Percentiles rank a stretch among this genome's conserved stretches.
Conservation (phyloP, 2,113 vertebrate species). For the Sylvilagus bachmani region DNA sequence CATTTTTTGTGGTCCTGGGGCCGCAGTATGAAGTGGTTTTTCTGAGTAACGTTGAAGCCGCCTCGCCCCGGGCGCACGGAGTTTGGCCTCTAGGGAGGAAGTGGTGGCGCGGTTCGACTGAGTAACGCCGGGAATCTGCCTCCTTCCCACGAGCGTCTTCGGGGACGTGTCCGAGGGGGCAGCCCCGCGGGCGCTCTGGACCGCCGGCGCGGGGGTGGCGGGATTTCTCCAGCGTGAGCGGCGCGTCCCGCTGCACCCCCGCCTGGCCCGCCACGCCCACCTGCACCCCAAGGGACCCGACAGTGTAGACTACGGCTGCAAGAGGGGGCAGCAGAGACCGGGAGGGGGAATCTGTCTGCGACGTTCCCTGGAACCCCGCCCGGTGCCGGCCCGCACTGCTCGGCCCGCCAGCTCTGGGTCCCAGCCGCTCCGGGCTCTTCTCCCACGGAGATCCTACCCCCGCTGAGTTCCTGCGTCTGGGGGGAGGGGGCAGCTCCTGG, state of each 20-base stretch:
- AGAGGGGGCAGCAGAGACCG: background rate
- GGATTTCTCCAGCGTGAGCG: too few species aligned
- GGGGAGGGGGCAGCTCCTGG: background rate
- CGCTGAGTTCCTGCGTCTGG: background rate
- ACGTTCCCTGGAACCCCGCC: background rate
- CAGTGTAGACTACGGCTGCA: too few species aligned
- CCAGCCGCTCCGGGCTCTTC: background rate
- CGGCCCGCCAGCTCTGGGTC: too few species aligned
- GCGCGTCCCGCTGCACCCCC: too few species aligned
- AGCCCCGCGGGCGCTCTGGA: background rate
- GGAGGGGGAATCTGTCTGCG: too few species aligned
- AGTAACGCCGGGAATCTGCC: background rate
- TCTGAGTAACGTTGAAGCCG: background rate
- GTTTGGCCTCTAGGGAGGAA: background rate
- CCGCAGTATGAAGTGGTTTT: background rate
- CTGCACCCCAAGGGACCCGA: background rate
- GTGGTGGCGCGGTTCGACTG: background rate
- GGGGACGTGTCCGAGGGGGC: background rate
- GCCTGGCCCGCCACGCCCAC: too few species aligned
- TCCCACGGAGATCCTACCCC: background rate
- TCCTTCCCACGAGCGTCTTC: background rate
- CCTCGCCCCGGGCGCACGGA: background rate
- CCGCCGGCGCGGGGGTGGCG: background rate
- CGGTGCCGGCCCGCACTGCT: background rate
- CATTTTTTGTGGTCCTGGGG: background rate